Evolutionary conservation across 2,113 vertebrate species (phyloP).

Genomic region (Pelecanus crispus): DNA sequence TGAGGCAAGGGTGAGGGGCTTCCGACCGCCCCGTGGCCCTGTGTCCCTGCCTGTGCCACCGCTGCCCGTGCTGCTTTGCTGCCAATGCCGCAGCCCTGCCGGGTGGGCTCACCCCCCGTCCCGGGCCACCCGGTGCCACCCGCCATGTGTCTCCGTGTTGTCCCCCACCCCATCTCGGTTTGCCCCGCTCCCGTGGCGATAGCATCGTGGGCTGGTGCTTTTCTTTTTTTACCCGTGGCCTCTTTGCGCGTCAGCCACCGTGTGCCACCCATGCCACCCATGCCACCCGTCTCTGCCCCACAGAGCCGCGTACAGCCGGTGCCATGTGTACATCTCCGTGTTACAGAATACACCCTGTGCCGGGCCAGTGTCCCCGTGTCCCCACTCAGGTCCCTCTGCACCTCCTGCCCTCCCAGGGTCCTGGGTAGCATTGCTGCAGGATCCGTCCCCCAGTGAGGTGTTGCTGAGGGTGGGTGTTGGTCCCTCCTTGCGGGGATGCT

Average conservation of each 20-base stretch:
- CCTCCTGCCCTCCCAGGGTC: background rate
- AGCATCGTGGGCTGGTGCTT: conserved; percentile 13
- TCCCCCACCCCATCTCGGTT: background rate
- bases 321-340: conserved; percentile 22
- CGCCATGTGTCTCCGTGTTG: background rate
- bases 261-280: background rate
- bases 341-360: conserved; percentile 24
- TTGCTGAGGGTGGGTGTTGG: background rate
- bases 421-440: background rate
- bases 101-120: background rate
- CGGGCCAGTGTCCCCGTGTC: background rate
- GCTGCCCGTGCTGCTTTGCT: background rate
- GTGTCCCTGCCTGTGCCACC: rapidly evolving
- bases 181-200: background rate
- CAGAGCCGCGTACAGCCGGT: conserved; percentile 2
- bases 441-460: background rate
- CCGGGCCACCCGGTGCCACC: background rate
- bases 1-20: conserved; percentile 35
- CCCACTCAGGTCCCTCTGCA: background rate
- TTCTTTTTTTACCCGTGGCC: background rate
- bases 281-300: background rate
- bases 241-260: background rate
- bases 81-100: background rate
- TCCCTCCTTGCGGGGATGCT: background rate
- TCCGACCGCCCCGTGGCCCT: rapidly evolving